Evolutionary conservation across 2,888 invertebrate species (phyloP), one percentile per base, ranked within the genome.

Genomic region (Augiades crinisus): DNA sequence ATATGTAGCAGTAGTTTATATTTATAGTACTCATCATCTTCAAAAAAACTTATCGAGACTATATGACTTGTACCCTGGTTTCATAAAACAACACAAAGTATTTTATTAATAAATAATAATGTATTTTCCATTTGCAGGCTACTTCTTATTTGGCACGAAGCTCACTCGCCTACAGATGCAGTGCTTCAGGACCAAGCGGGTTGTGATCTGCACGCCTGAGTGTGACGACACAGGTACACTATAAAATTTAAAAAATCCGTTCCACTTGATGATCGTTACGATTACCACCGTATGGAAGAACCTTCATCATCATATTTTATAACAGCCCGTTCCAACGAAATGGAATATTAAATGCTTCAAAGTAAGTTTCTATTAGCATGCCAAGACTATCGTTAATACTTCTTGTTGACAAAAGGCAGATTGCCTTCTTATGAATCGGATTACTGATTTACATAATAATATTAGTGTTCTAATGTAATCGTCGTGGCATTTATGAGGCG

Each of bases 181-280:
- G 59, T 86, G 87, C 61, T 81, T 83, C 69, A 67, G 80, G 43
- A 78, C 75, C 14, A 84, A 78, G 62, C 72, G 81, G 1, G 65
- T 75, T 16, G 77, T 87, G 5, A 82, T 85, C 45, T 90, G 90
- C 59, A 87, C 86, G 3, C 89, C 89, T 0, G 90, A 89, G 56
- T 90, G 90, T 47, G 89, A 90, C 54, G 89, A 90, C 49, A 88
- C 85, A 5, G 89, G 89, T 88, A 30, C 10, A n/a, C n/a, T n/a
- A n/a, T n/a, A n/a, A n/a, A n/a, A n/a, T n/a, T n/a, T n/a, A n/a
- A n/a, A n/a, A n/a, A n/a, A n/a, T n/a, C n/a, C n/a, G n/a, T n/a
- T n/a, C n/a, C n/a, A n/a, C n/a, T n/a, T n/a, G n/a, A n/a, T n/a
- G n/a, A n/a, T n/a, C n/a, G n/a, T n/a, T n/a, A n/a, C n/a, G n/a